Conservation (phyloP, 2,113 vertebrate species). For the Edolisoma coerulescens region DNA sequence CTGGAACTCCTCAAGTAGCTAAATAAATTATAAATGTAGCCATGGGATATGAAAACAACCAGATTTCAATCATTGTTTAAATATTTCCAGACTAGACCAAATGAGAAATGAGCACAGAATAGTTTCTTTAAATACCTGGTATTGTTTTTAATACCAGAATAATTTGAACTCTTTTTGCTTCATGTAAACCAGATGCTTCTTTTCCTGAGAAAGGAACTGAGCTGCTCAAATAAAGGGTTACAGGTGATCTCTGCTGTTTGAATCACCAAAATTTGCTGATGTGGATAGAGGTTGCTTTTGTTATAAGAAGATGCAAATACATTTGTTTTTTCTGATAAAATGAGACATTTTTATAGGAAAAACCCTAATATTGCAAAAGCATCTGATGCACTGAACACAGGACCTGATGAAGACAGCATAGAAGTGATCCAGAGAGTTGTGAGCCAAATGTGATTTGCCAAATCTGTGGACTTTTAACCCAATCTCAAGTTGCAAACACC, state of each 20-base stretch:
- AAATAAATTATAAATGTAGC: background rate
- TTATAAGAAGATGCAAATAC: background rate
- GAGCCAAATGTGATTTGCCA: background rate
- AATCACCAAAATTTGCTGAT: background rate
- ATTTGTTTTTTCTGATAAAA: background rate
- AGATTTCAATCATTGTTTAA: background rate
- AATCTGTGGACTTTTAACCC: background rate
- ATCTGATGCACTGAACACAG: background rate
- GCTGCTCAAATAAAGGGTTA: background rate
- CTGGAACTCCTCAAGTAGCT: background rate
- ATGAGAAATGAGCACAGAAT: background rate
- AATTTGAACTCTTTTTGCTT: background rate
- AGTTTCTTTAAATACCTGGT: background rate
- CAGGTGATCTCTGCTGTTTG: background rate
- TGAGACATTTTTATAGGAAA: background rate
- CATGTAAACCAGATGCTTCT: rapidly evolving
- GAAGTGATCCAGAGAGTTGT: background rate
- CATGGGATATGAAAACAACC: background rate
- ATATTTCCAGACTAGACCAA: background rate
- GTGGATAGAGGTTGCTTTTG: background rate
- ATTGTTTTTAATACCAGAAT: background rate
- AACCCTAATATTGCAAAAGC: background rate
- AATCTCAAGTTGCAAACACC: background rate
- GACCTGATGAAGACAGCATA: background rate
- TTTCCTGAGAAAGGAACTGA: background rate